Evolutionary conservation across 2,888 invertebrate species (phyloP), one percentile per base, ranked within the genome.

Genomic region (Eulithis prunata): DNA sequence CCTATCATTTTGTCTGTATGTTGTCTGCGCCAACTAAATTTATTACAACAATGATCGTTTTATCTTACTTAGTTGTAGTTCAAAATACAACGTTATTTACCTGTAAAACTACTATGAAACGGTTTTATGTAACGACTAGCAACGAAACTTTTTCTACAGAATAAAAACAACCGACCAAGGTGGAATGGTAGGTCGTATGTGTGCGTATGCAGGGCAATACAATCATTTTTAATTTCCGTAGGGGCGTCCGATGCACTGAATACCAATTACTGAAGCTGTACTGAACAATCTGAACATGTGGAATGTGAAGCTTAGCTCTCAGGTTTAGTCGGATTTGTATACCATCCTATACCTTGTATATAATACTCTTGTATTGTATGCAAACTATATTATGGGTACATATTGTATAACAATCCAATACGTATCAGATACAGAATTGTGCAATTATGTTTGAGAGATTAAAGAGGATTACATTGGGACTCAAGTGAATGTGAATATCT

Each of bases 221-320:
- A 88, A 89, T 89, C 81, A 85, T 87, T 90, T 90, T 89, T 88
- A 86, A 90, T 90, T 89, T 89, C 86, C 84, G 82, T 74, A 75
- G 78, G 78, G 79, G 78, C 80, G 84, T 78, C 78, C 85, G 80
- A 71, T 81, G 84, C 86, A 87, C 84, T 89, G 88, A 88, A 91
- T 90, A 89, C 88, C 90, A 88, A 90, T 91, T 88, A 91, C 85
- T 81, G 74, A 74, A 77, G 76, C 74, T 75, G 81, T 86, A 83
- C 83, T 83, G 84, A 85, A 77, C 84, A 84, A 85, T 82, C 83
- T 83, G 84, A 85, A 77, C 84, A 84, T 81, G 79, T 81, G 87
- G 87, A 88, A 88, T 89, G 87, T 75, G 77, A 74, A 75, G 71
- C 72, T 77, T 76, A 75, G 74, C 74, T 74, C 72, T 73, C 70